Conservation (phyloP, 2,113 vertebrate species). For the Dryoscopus gambensis region DNA sequence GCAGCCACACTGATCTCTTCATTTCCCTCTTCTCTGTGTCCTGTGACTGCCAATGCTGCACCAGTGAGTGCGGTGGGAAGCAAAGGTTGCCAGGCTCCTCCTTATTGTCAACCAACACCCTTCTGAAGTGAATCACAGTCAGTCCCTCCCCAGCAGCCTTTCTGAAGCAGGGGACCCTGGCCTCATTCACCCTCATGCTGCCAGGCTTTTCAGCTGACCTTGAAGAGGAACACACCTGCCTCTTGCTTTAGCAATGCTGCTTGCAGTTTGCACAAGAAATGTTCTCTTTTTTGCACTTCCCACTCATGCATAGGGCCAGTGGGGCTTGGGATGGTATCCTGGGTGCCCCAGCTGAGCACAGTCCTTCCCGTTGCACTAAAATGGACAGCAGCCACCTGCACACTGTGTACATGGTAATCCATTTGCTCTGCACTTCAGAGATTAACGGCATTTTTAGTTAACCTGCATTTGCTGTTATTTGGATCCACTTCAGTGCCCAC, state of each 20-base stretch:
- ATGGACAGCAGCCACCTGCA: not conserved
- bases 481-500: not conserved
- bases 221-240: not conserved
- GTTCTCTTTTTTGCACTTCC: not conserved
- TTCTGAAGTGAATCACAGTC: not conserved
- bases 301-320: not conserved
- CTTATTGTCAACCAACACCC: not conserved
- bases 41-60: not conserved
- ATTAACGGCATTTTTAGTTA: not conserved
- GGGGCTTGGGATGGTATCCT: fast-evolving
- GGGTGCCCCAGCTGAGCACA: not conserved
- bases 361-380: not conserved
- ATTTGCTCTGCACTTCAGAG: not conserved
- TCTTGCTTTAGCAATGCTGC: not conserved
- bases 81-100: not conserved
- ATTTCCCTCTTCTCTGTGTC: not conserved
- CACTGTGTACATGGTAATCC: fast-evolving
- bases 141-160: not conserved
- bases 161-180: not conserved
- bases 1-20: fast-evolving
- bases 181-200: not conserved
- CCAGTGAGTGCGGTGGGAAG: not conserved
- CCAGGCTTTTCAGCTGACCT: not conserved
- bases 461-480: not conserved
- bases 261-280: not conserved